Evolutionary conservation across 1,140 invertebrate species (phyloP).

Genomic region (Pseudomyrmex flavicornis): DNA sequence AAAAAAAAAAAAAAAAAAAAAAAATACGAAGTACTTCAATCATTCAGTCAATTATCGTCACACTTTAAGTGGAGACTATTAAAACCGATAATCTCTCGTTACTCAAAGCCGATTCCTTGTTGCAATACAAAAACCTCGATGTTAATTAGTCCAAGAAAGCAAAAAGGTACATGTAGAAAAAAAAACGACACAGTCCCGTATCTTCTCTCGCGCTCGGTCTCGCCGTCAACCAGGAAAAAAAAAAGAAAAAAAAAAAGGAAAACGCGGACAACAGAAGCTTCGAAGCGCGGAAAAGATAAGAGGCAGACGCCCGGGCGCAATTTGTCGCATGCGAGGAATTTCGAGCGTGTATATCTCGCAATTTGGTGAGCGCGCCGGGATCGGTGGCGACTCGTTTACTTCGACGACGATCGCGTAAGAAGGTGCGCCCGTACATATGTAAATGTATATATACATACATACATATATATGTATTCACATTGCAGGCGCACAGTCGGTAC

Average conservation of each 20-base stretch:
- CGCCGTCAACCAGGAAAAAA: neutral
- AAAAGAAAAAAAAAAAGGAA: neutral
- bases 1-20: too few relatives aligned
- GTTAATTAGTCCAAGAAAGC: too few relatives aligned
- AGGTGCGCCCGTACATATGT: slow-evolving; percentile 21
- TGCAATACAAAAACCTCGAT: too few relatives aligned
- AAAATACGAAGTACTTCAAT: too few relatives aligned
- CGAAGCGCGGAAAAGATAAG: neutral
- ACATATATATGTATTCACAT: neutral
- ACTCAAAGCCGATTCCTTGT: too few relatives aligned
- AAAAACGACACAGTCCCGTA: too few relatives aligned
- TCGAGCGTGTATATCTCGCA: neutral
- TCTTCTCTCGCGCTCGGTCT: too few relatives aligned
- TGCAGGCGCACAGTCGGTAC: slow-evolving; percentile 58
- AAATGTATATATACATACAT: too few relatives aligned
- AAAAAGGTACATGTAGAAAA: too few relatives aligned
- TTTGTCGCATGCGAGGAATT: slow-evolving; percentile 4
- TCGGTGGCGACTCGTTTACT: slow-evolving; percentile 3
- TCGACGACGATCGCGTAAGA: slow-evolving; percentile 6
- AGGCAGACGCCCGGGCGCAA: neutral
- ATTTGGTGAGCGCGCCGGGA: slow-evolving; percentile 19
- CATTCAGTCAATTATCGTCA: too few relatives aligned
- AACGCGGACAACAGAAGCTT: neutral
- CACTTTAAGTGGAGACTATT: too few relatives aligned
- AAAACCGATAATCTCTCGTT: too few relatives aligned